Conservation (phyloP, 2,797 vertebrate genomes). For the Myotis planiceps region DNA sequence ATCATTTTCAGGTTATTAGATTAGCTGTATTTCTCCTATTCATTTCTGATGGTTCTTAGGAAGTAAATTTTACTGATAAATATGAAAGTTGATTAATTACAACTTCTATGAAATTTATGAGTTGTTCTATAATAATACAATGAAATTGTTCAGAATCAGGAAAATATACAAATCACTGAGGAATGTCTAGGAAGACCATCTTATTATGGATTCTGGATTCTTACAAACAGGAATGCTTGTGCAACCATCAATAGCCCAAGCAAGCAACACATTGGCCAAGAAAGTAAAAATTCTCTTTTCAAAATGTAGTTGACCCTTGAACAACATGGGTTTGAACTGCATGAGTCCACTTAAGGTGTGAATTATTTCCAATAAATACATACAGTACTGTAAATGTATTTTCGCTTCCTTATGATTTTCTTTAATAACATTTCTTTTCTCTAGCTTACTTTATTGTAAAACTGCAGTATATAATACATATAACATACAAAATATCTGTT, state of each 20-base stretch:
- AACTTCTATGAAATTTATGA: neutral
- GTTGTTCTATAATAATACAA: slow-evolving; percentile 38
- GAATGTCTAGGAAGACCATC: slow-evolving; percentile 13
- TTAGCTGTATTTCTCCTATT: neutral
- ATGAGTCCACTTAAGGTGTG: neutral
- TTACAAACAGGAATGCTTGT: slow-evolving; percentile 45
- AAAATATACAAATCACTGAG: slow-evolving; percentile 51
- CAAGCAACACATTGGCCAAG: neutral
- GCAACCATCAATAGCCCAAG: neutral
- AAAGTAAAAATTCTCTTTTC: slow-evolving; percentile 45
- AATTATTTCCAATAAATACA: neutral
- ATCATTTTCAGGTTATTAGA: neutral
- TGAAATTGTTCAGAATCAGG: slow-evolving; percentile 27
- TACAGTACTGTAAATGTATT: neutral
- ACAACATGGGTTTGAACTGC: neutral
- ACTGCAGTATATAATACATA: neutral
- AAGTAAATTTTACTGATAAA: slow-evolving; percentile 47
- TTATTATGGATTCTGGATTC: slow-evolving; percentile 38
- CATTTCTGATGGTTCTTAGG: slow-evolving; percentile 47
- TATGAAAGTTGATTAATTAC: neutral
- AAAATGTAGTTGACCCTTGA: neutral
- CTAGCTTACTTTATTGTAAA: neutral
- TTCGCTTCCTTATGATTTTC: neutral
- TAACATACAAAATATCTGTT: neutral
- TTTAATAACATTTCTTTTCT: neutral